Base-by-base conservation (phyloP, 30 jellyfish, hydroid and myxozoan genomes). In the Turritopsis rubra region DNA sequence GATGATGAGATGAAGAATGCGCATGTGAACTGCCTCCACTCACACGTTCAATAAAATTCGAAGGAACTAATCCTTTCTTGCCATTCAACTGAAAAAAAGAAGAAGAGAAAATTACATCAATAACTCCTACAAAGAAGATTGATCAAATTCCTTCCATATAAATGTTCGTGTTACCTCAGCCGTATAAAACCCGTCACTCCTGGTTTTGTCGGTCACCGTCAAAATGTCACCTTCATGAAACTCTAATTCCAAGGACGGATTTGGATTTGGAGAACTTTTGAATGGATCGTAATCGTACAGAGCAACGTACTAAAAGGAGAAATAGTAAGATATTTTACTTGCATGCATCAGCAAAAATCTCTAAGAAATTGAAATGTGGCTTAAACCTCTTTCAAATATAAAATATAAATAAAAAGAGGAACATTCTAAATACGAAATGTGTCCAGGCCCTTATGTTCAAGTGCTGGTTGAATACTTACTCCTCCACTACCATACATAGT, bases 91-190 rank as follows among this genome's bases (percentile, higher is more conserved):
- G 29, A 21, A 79, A 71, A 87, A 27, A 16, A 21, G 76, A 75
- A 22, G 0, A 13, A 24, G 90, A 73, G 24, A 18, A 31, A 0
- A 18, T 52, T 17, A 0, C 52, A 20, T 53, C 84, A 60, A 18
- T 80, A n/a, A n/a, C n/a, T n/a, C n/a, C n/a, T n/a, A n/a, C n/a
- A n/a, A 16, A 75, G 25, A 75, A 75, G 19, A n/a, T 18, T 21
- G 79, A 75, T 22, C n/a, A n/a, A n/a, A n/a, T n/a, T n/a, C n/a
- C n/a, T n/a, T n/a, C n/a, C n/a, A 23, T n/a, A n/a, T n/a, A n/a
- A n/a, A n/a, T n/a, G n/a, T n/a, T n/a, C n/a, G n/a, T n/a, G n/a
- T 70, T 82, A 93, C 98, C 99, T 93, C 96, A 22, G 96, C 99
- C 21, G 86, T 89, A 81, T 85, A 93, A 71, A 93, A 93, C 54